A percentile compares a stretch with the other conserved stretches of the same genome.
phyloP scores from a whole-genome alignment of 2,113 vertebrate species.

The Poecilia latipinna region DNA sequence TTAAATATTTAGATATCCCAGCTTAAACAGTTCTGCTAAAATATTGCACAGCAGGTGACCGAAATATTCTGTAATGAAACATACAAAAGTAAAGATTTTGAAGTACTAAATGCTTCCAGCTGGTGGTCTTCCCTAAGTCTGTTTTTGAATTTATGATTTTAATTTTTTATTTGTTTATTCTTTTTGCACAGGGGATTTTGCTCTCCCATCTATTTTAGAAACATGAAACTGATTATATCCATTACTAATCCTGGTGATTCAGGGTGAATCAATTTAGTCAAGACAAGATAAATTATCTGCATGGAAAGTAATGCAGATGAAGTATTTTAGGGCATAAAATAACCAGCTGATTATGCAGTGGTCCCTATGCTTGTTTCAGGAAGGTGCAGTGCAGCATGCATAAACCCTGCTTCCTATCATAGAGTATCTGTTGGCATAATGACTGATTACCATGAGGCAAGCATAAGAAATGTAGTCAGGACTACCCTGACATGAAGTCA shows the following conservation, averaged over 20 bases:
- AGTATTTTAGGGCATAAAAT: slow-evolving; percentile 57
- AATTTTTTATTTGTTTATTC: background rate
- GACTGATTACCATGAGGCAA: slow-evolving; percentile 54
- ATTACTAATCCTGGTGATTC: slow-evolving; percentile 50
- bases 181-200: slow-evolving; percentile 50
- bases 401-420: slow-evolving; percentile 27
- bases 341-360: slow-evolving; percentile 63
- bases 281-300: slow-evolving; percentile 56
- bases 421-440: slow-evolving; percentile 62
- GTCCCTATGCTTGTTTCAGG: slow-evolving; percentile 41
- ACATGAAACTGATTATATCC: slow-evolving; percentile 64
- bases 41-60: slow-evolving; percentile 37
- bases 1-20: slow-evolving; percentile 35
- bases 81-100: slow-evolving; percentile 46
- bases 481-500: slow-evolving; percentile 48
- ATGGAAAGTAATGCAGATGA: slow-evolving; percentile 66
- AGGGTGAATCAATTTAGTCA: slow-evolving; percentile 50
- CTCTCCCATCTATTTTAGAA: slow-evolving; percentile 56
- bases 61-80: slow-evolving; percentile 56
- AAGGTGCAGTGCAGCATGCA: slow-evolving; percentile 41
- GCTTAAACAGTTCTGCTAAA: slow-evolving; percentile 30
- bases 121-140: slow-evolving; percentile 39
- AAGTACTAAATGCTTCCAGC: slow-evolving; percentile 38
- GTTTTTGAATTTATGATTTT: slow-evolving; percentile 12
- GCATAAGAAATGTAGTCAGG: slow-evolving; percentile 33